Base-by-base conservation (phyloP, 2,888 invertebrate species). In the Andrena bicolor region DNA sequence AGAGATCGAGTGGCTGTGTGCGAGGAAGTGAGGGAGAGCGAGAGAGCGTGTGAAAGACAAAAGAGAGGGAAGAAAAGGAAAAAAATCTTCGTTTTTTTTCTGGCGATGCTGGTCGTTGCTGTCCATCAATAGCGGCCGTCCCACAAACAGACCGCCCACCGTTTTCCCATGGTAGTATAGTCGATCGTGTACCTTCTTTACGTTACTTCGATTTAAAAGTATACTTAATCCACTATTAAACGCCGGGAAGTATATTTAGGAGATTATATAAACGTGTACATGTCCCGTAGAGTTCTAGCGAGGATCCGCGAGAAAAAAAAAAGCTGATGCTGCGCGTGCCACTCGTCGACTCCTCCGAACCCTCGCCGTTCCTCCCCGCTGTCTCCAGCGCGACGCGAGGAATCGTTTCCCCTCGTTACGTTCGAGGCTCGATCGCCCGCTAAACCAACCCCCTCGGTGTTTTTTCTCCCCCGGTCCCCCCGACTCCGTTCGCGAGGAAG, bases 71-170 rank as follows among this genome's bases (percentile, higher is more conserved):
- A 74, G 35, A 48, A 71, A 77, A 82, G 51, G 60, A 80, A 83
- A 86, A 68, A 80, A 80, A 85, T 80, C 66, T 84, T 79, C 74
- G 66, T 83, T 88, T 90, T 90, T 91, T 89, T 91, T 87, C 91
- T 92, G 92, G 93, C 93, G 93, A 93, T 93, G 93, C 93, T 94
- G 93, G 93, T 93, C 93, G 93, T 93, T 94, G 93, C 93, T 93
- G 86, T 92, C 90, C 91, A 91, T 85, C 90, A 89, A 89, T 92
- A 92, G 92, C 93, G 93, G 91, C 92, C 91, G 92, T 92, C 92
- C 91, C 90, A 85, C 85, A 84, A 89, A 89, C 87, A 85, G 87
- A 88, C 87, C 88, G 87, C 87, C 87, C 87, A 88, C 88, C 87
- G 86, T 88, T 80, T 61, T 86, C 85, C 83, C 86, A 85, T 72